Percentiles rank a stretch among this genome's conserved stretches.
Conservation (phyloP, 2,888 invertebrate species). For the Lycia hirtaria region DNA sequence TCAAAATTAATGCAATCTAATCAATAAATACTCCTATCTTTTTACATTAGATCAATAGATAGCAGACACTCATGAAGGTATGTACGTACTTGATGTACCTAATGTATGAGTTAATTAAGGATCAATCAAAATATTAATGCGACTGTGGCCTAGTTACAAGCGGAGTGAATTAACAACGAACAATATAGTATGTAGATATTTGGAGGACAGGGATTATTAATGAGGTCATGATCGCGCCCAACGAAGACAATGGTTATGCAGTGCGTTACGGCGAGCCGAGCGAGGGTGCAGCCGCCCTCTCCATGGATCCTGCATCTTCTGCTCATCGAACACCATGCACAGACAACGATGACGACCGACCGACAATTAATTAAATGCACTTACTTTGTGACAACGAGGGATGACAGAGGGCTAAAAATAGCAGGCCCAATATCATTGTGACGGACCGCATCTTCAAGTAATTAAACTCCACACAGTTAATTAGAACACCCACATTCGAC, state of each 20-base stretch:
- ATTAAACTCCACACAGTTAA: slow-evolving; percentile 8
- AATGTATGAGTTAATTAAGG: background rate
- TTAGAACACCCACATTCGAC: background rate
- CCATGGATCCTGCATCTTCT: background rate
- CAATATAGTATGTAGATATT: too few relatives aligned
- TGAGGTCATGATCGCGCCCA: slow-evolving; percentile 53
- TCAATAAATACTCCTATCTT: slow-evolving; percentile 40
- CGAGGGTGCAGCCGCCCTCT: background rate
- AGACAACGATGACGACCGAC: background rate
- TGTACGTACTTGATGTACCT: background rate
- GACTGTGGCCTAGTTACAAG: background rate
- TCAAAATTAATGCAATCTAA: slow-evolving; percentile 1
- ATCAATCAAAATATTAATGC: background rate
- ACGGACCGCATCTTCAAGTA: slow-evolving; percentile 42
- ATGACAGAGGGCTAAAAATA: slow-evolving; percentile 60
- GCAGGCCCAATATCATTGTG: slow-evolving; percentile 47
- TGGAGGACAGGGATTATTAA: slow-evolving; percentile 45
- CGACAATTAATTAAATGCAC: slow-evolving; percentile 31
- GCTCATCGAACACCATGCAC: background rate
- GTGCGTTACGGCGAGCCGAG: background rate
- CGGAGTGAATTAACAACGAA: background rate
- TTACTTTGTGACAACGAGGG: slow-evolving; percentile 60
- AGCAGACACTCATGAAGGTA: background rate
- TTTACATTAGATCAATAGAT: background rate
- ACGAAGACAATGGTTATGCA: slow-evolving; percentile 10